Evolutionary conservation across 2,888 invertebrate genomes (phyloP), one percentile per base, ranked within the genome.

Genomic region (Cantharis lateralis): DNA sequence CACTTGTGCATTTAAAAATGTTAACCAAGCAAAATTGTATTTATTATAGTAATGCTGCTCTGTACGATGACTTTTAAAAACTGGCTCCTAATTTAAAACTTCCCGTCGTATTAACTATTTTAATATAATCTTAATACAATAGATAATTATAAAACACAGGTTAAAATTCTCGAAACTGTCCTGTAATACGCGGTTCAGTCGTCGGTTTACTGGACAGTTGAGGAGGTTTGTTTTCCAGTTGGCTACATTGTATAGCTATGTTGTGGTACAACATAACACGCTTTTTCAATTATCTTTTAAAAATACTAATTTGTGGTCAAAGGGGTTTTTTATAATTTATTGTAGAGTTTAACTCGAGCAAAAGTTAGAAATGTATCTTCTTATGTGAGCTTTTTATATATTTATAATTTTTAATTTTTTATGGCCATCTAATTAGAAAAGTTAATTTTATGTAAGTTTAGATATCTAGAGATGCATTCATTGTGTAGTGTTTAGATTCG

Each of bases 1-100:
- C 87, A 88, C 86, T 85, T 84, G 85, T 83, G 82, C 86, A 84
- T 74, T 86, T 86, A 85, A 86, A 85, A 84, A 85, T 83, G 84
- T 84, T 86, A 87, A 87, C 86, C 85, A 86, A 86, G 86, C 85
- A 84, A 85, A 84, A 85, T 84, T 85, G 86, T 28, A 32, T 68
- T 66, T 24, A 66, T 20, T 24, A 24, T 66, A 18, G 64, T n/a
- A n/a, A 48, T 20, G 64, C 64, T 16, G n/a, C n/a, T n/a, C n/a
- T n/a, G 24, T 20, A 20, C 18, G n/a, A 20, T 66, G 64, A 66
- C 64, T 66, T 20, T 20, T n/a, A 66, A 18, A 66, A 18, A 20
- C 18, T 20, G 18, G 18, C 16, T 63, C 18, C 13, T 9, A 5
- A n/a, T 18, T 11, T 66, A 66, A 20, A 20, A 66, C 20, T 13